Evolutionary conservation across 2,888 invertebrate species (phyloP).

Genomic region (Pseudolycoriella hygida): DNA sequence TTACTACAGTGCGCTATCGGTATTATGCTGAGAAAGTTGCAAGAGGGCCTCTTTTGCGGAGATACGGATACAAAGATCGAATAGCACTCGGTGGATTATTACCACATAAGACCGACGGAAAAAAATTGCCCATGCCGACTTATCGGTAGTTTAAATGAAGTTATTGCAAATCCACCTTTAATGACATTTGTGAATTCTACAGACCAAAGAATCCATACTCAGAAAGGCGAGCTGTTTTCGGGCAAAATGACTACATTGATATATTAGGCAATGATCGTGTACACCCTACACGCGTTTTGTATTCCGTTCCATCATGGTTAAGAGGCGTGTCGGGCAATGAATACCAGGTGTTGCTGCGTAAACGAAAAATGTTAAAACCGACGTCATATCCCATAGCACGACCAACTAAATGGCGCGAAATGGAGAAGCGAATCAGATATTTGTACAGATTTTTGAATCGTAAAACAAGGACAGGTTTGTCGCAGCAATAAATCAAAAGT

Average conservation of each 20-base stretch:
- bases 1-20: conserved; percentile 32
- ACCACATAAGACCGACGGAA: conserved; percentile 41
- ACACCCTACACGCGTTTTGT: conserved; percentile 71
- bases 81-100: conserved; percentile 48
- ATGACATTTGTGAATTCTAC: conserved; percentile 18
- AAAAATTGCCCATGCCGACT: conserved; percentile 42
- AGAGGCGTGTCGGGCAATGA: conserved; percentile 78
- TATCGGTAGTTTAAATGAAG: conserved; percentile 31
- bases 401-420: conserved; percentile 61
- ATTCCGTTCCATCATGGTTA: conserved; percentile 77
- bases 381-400: conserved; percentile 40
- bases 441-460: conserved; percentile 63
- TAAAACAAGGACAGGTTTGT: conserved; percentile 47
- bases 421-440: conserved; percentile 54
- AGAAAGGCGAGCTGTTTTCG: conserved; percentile 64
- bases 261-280: conserved; percentile 71
- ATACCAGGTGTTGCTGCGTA: conserved; percentile 50
- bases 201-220: conserved; percentile 59
- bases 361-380: conserved; percentile 43
- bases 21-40: conserved; percentile 43
- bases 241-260: conserved; percentile 95
- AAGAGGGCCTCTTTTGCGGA: conserved; percentile 39
- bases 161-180: not conserved
- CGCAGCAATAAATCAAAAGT: not conserved
- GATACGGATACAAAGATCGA: conserved; percentile 54